Conservation (phyloP, 1,140 invertebrate genomes). For the Anagrus nilaparvatae region DNA sequence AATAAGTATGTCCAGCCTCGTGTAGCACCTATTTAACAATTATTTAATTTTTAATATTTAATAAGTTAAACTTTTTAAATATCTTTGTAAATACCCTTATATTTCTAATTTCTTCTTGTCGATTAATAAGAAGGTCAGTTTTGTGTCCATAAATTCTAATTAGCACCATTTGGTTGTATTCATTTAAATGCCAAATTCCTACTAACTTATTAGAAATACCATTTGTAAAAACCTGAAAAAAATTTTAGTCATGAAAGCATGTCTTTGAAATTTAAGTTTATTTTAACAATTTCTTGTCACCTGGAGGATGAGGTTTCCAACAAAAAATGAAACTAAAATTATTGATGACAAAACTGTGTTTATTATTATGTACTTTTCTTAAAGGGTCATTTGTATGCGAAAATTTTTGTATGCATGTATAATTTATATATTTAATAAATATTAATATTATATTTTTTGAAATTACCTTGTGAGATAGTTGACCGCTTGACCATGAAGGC, state of each 20-base stretch:
- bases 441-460: constrained; percentile 2
- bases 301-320: too few relatives aligned
- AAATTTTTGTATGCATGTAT: constrained; percentile 2
- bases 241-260: constrained; percentile 7
- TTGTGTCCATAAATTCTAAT: constrained; percentile 89
- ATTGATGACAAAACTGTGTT: too few relatives aligned
- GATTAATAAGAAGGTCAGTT: constrained; percentile 86
- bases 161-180: constrained; percentile 64
- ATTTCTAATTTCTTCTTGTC: constrained; percentile 68
- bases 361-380: too few relatives aligned
- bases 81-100: constrained; percentile 44
- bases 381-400: background rate
- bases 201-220: constrained; percentile 92
- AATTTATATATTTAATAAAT: constrained; percentile 6
- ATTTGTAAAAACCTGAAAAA: constrained; percentile 76
- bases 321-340: too few relatives aligned
- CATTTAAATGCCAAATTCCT: constrained; percentile 50
- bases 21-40: constrained; percentile 53
- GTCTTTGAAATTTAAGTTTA: background rate
- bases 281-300: too few relatives aligned
- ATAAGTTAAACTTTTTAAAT: background rate
- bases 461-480: constrained; percentile 44
- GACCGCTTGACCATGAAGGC: constrained; percentile 42
- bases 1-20: constrained; percentile 66
- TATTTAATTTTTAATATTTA: constrained; percentile 1